phyloP scores from a whole-genome alignment of 2,113 vertebrate species.

The Podarcis muralis region DNA sequence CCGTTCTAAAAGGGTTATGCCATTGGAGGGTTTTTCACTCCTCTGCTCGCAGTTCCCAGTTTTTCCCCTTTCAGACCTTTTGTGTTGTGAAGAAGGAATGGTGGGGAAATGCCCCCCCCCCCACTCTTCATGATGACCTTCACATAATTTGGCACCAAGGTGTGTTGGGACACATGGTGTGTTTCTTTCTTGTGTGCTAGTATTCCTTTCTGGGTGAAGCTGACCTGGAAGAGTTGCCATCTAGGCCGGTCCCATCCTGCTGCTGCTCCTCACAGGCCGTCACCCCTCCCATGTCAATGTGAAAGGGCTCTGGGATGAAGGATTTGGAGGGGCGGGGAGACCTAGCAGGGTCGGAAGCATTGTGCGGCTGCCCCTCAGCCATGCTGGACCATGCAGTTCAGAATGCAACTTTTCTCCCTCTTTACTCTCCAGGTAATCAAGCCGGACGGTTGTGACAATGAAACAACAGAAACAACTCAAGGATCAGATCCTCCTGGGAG shows the following conservation, averaged over 20 bases:
- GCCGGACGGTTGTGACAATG: constrained; percentile 78
- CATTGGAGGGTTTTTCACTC: too few species aligned
- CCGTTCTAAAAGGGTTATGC: too few species aligned
- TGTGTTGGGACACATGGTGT: neutral
- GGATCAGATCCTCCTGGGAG: constrained; percentile 68
- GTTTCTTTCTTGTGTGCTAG: neutral
- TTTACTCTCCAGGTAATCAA: constrained; percentile 81
- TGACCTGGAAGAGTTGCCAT: neutral
- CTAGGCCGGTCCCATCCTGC: neutral
- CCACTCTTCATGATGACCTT: neutral
- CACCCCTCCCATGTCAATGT: neutral
- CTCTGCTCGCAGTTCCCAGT: too few species aligned
- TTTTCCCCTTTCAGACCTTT: too few species aligned
- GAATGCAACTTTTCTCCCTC: constrained; percentile 37
- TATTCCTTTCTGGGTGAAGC: neutral
- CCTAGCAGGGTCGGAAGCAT: neutral
- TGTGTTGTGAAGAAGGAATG: too few species aligned
- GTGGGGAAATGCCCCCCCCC: neutral
- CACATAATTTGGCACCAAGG: neutral
- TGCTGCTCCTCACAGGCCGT: neutral
- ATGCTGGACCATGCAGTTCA: constrained; percentile 45
- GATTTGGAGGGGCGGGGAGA: neutral
- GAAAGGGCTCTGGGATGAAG: neutral
- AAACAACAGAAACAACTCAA: constrained; percentile 76
- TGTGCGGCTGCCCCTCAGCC: constrained; percentile 39